Percentiles rank a stretch among this genome's conserved stretches.
These are phyloP conservation scores for Eristalinus aeneus DNA, from an alignment of 2,888 invertebrate species.

Conservation along the genomic window DNA sequence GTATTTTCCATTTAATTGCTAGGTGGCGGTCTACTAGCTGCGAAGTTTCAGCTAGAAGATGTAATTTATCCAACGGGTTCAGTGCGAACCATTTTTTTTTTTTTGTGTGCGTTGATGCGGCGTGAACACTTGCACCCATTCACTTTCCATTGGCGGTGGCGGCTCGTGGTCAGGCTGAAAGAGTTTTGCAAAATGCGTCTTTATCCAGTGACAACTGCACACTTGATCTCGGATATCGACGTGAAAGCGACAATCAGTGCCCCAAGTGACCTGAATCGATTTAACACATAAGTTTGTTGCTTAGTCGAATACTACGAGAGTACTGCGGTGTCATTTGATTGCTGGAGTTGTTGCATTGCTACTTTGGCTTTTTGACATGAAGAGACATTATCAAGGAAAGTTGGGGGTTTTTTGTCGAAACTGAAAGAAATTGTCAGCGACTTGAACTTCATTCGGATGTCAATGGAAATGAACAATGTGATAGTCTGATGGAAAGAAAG, in stretches of 20 bases:
- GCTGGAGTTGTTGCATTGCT: neutral
- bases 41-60: neutral
- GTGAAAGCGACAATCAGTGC: neutral
- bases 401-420: no score
- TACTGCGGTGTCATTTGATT: neutral
- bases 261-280: neutral
- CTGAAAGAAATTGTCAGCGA: no score
- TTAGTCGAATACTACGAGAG: neutral
- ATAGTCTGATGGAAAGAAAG: no score
- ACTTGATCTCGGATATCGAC: neutral
- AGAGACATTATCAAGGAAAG: neutral
- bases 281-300: neutral
- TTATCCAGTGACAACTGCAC: neutral
- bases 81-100: neutral
- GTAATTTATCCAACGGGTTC: neutral
- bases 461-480: no score
- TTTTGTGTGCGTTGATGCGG: neutral
- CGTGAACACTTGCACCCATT: slow-evolving; percentile 1
- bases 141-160: slow-evolving; percentile 10
- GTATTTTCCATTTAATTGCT: slow-evolving; percentile 3
- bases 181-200: neutral
- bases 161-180: neutral
- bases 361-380: neutral
- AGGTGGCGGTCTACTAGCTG: neutral
- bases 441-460: no score